These are phyloP conservation scores for Synanthedon myopaeformis DNA, from an alignment of 2,888 invertebrate species.

Conservation along the genomic window DNA sequence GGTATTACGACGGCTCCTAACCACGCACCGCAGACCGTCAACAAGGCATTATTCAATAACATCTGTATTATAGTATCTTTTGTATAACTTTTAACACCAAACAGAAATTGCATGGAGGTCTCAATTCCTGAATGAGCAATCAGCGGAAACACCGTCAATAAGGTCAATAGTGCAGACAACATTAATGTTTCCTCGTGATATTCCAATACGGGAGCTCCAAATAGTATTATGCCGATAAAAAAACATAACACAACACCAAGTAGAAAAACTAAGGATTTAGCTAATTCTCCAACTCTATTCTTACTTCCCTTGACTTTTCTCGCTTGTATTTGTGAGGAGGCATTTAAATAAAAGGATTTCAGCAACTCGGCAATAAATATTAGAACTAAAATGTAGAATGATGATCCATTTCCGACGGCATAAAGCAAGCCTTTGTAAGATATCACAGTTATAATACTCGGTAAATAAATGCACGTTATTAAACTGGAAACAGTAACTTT, in stretches of 20 bases:
- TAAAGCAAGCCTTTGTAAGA: conserved; percentile 71
- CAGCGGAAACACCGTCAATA: conserved; percentile 73
- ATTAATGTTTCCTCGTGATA: conserved; percentile 77
- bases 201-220: conserved; percentile 75
- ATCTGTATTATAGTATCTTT: conserved; percentile 67
- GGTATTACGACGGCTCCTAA: conserved; percentile 87
- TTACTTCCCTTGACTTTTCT: conserved; percentile 48
- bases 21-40: conserved; percentile 83
- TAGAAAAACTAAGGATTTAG: conserved; percentile 60
- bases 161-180: conserved; percentile 72
- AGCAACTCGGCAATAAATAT: conserved; percentile 66
- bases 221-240: conserved; percentile 73
- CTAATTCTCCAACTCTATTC: conserved; percentile 53
- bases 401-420: conserved; percentile 69
- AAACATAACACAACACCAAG: conserved; percentile 60
- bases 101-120: conserved; percentile 62
- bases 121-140: conserved; percentile 73
- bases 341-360: conserved; percentile 59
- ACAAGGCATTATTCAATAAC: conserved; percentile 67
- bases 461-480: conserved; percentile 73
- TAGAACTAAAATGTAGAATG: conserved; percentile 48
- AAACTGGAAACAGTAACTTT: conserved; percentile 63
- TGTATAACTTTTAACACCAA: conserved; percentile 58
- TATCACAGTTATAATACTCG: conserved; percentile 67
- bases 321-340: conserved; percentile 35